phyloP scores from a whole-genome alignment of 2,888 invertebrate species.

The Leptura quadrifasciata region DNA sequence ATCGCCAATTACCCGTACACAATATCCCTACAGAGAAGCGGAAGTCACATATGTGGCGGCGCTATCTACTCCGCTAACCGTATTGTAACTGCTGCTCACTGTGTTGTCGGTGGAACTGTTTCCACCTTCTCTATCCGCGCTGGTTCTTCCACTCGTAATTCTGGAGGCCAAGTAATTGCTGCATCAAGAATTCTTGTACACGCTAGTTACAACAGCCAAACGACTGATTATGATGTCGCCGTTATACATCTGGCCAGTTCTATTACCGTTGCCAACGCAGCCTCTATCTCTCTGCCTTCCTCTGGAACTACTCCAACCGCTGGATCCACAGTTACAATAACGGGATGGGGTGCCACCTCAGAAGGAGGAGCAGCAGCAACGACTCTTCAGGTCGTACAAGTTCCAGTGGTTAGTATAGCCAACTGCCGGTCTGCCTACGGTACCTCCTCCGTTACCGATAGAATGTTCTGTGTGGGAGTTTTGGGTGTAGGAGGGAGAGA shows the following conservation, averaged over 20 bases:
- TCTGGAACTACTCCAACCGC: conserved; percentile 25
- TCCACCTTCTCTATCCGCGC: conserved; percentile 43
- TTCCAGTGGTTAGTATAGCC: conserved; percentile 44
- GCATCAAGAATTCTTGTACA: conserved; percentile 37
- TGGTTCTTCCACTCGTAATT: conserved; percentile 48
- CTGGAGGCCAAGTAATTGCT: conserved; percentile 51
- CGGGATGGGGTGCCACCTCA: conserved; percentile 51
- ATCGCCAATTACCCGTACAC: conserved; percentile 52
- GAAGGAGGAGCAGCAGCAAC: conserved; percentile 41
- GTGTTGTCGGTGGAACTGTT: conserved; percentile 39
- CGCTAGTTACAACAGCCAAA: conserved; percentile 41
- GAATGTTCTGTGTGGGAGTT: conserved; percentile 77
- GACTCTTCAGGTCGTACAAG: conserved; percentile 44
- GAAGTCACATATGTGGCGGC: conserved; percentile 55
- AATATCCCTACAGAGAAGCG: conserved; percentile 51
- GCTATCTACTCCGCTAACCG: conserved; percentile 53
- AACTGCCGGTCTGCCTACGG: conserved; percentile 34
- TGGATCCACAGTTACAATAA: conserved; percentile 38
- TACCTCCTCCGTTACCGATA: conserved; percentile 65
- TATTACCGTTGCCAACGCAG: not conserved
- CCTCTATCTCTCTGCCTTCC: conserved; percentile 10
- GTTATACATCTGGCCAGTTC: conserved; percentile 32
- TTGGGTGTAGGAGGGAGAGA: conserved; percentile 75
- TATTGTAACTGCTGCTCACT: conserved; percentile 60
- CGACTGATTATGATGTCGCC: conserved; percentile 56